Base-by-base conservation (phyloP, 1,140 invertebrate genomes). In the Stratiolaelaps scimitus region DNA sequence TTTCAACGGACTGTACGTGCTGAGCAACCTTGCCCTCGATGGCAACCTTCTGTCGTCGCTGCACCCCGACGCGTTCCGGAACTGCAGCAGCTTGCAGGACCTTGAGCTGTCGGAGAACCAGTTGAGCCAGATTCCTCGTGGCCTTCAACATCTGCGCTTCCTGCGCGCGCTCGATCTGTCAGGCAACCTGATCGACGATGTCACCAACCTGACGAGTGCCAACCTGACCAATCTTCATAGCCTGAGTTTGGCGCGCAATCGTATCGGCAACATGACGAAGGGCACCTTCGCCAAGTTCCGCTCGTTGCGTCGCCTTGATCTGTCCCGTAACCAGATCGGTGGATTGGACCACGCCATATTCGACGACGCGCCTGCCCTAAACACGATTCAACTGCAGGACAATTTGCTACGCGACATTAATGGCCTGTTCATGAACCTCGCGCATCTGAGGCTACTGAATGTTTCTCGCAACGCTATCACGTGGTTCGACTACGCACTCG, bases 401-500 rank as follows among this genome's bases (percentile, higher is more conserved):
- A 92, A 92, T 74, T 87, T 85, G 71, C 78, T 92, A 26, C 84
- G 85, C 7, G 86, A 90, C 70, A 86, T 92, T 44, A 88, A 89
- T 75, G 88, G 87, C 0, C 83, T 89, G 2, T 89, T 92, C 73
- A 82, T 85, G 28, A 85, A 85, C 15, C 76, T 92, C 7, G 81
- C 85, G 0, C 86, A 84, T 68, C 78, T 92, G 30, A 75, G 90
- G 70, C 85, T 89, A 83, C 76, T 92, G 43, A 92, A 92, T 75
- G 78, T 91, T n/a, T 89, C 87, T 0, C 85, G 89, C 76, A 92
- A 92, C 79, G 80, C 80, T 72, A 78, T 92, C 72, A 83, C 88
- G 48, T 88, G 87, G 86, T 91, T 91, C 73, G 88, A 92, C 74
- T 91, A 89, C 74, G 87, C 87, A 17, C 87, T 89, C 74, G 83